These are phyloP conservation scores for Corythucha ciliata DNA, from an alignment of 2,888 invertebrate species.

Conservation along the genomic window DNA sequence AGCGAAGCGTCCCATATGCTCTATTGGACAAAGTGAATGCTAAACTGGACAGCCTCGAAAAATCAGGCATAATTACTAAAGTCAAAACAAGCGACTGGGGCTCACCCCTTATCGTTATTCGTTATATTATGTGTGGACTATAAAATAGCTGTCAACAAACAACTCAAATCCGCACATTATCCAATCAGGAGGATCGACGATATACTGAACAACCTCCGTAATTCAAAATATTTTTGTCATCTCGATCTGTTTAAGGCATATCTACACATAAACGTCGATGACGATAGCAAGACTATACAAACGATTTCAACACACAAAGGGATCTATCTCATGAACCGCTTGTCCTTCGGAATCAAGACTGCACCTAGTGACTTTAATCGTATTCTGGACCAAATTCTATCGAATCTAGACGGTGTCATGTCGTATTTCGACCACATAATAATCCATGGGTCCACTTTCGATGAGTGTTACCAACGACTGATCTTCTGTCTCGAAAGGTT, in stretches of 20 bases:
- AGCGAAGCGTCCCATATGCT: conserved; percentile 23
- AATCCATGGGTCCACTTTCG: conserved; percentile 11
- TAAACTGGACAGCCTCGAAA: conserved; percentile 25
- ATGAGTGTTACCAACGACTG: conserved; percentile 4
- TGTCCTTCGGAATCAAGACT: conserved; percentile 16
- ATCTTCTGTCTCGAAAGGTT: not conserved
- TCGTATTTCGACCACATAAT: conserved; percentile 15
- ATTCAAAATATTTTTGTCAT: conserved; percentile 28
- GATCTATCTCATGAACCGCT: conserved; percentile 17
- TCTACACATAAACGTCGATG: conserved; percentile 27
- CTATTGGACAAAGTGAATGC: conserved; percentile 22
- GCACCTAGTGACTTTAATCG: conserved; percentile 17
- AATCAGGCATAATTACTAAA: conserved; percentile 22
- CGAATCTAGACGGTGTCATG: not conserved
- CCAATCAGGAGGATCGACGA: conserved; percentile 29
- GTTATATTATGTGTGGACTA: conserved; percentile 32
- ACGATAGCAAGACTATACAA: conserved; percentile 24
- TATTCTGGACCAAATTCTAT: conserved; percentile 2
- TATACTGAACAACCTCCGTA: conserved; percentile 23
- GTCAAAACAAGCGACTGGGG: conserved; percentile 25
- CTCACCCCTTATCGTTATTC: conserved; percentile 14
- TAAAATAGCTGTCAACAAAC: conserved; percentile 34
- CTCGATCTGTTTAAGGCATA: conserved; percentile 32
- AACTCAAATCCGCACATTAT: conserved; percentile 30
- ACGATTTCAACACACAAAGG: conserved; percentile 25